Conservation (phyloP, 2,888 invertebrate species). For the Chloroclystis v-ata region DNA sequence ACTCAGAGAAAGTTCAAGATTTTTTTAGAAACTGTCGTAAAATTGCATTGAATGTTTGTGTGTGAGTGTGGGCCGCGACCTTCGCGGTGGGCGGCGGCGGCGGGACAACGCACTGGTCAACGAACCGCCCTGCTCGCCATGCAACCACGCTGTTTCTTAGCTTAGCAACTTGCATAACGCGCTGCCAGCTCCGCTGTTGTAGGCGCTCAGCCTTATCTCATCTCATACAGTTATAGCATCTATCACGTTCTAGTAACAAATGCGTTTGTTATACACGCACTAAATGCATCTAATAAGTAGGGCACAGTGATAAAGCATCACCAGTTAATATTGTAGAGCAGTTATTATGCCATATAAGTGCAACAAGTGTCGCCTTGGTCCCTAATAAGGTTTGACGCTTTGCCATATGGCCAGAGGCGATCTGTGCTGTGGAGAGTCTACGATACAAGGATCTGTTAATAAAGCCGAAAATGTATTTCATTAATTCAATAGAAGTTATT, state of each 20-base stretch:
- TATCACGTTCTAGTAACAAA: constrained; percentile 34
- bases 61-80: constrained; percentile 64
- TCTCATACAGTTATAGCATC: constrained; percentile 52
- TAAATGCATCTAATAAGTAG: constrained; percentile 34
- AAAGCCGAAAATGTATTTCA: constrained; percentile 12
- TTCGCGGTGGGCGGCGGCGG: constrained; percentile 71
- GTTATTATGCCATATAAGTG: constrained; percentile 75
- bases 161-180: constrained; percentile 67
- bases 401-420: constrained; percentile 71
- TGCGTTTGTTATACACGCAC: constrained; percentile 34
- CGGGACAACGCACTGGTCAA: constrained; percentile 76
- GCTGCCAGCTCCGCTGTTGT: constrained; percentile 33
- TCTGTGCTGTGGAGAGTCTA: constrained; percentile 43
- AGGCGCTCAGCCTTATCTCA: constrained; percentile 38
- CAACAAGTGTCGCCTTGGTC: constrained; percentile 77
- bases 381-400: constrained; percentile 69
- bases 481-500: no score
- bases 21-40: constrained; percentile 16
- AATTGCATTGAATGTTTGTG: constrained; percentile 44
- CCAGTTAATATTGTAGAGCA: constrained; percentile 61
- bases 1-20: background rate
- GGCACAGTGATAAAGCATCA: constrained; percentile 54
- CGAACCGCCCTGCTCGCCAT: constrained; percentile 66
- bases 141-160: constrained; percentile 36
- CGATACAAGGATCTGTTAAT: constrained; percentile 38